Conservation (phyloP, 2,797 vertebrate species). For the Columba guinea region DNA sequence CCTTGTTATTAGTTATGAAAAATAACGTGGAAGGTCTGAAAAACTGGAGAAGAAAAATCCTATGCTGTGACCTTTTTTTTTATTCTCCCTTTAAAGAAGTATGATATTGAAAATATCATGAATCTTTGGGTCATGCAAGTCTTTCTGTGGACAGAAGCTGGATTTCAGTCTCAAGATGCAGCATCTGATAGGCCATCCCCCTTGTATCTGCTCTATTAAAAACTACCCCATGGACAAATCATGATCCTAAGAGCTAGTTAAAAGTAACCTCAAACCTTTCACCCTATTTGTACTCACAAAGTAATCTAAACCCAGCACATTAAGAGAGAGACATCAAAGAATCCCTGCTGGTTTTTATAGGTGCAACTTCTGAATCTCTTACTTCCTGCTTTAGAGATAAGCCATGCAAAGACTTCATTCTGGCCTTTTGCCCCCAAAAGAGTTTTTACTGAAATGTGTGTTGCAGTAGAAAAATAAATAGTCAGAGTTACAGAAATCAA, state of each 20-base stretch:
- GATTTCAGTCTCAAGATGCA: slow-evolving; percentile 32
- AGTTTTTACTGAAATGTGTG: slow-evolving; percentile 68
- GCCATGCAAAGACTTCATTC: slow-evolving; percentile 67
- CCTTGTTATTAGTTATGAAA: background rate
- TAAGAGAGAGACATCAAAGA: slow-evolving; percentile 78
- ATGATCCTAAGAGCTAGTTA: slow-evolving; percentile 67
- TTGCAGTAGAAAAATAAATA: slow-evolving; percentile 72
- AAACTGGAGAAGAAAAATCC: background rate
- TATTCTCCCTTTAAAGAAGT: background rate
- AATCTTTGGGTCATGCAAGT: background rate
- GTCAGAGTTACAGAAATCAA: slow-evolving; percentile 70
- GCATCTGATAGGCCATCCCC: slow-evolving; percentile 57
- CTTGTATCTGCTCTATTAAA: slow-evolving; percentile 69
- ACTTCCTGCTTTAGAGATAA: slow-evolving; percentile 73
- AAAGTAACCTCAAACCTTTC: slow-evolving; percentile 75
- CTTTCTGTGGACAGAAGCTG: background rate
- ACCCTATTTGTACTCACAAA: slow-evolving; percentile 71
- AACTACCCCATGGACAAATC: slow-evolving; percentile 71
- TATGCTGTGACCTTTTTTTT: background rate
- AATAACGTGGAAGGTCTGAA: background rate
- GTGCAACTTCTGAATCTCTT: slow-evolving; percentile 66
- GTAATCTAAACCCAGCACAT: slow-evolving; percentile 76
- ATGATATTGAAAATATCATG: background rate
- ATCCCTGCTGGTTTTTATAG: slow-evolving; percentile 70
- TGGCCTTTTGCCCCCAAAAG: slow-evolving; percentile 70